phyloP scores from a whole-genome alignment of 2,797 vertebrate genomes.

The Forpus xanthops region DNA sequence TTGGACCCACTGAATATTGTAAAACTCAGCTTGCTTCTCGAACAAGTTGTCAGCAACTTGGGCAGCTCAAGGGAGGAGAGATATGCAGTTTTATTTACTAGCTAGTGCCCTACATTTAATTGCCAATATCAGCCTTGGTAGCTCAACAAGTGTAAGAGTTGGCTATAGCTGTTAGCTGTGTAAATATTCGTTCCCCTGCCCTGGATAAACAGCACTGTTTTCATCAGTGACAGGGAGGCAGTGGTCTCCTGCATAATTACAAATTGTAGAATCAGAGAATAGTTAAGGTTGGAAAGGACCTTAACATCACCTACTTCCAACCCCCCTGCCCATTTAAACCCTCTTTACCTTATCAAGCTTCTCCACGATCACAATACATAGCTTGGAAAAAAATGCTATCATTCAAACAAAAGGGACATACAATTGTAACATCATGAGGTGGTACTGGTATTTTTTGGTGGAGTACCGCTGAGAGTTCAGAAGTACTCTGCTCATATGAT shows the following conservation, averaged over 20 bases:
- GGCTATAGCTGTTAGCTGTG: not conserved
- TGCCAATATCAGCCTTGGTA: not conserved
- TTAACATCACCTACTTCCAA: not conserved
- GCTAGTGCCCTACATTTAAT: not conserved
- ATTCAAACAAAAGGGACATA: not conserved
- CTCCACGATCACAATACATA: not conserved
- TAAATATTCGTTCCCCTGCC: not conserved
- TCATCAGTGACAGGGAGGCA: not conserved
- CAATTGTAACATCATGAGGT: not conserved
- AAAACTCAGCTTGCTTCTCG: not conserved
- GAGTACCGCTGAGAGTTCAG: not conserved
- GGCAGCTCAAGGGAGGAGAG: not conserved
- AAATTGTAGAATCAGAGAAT: not conserved
- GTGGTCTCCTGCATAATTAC: not conserved
- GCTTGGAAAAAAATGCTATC: not conserved
- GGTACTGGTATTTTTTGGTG: not conserved
- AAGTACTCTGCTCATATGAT: not conserved
- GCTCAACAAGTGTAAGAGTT: not conserved
- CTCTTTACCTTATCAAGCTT: not conserved
- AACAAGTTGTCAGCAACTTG: not conserved
- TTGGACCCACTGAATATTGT: not conserved
- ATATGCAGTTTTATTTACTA: not conserved
- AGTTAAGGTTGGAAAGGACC: not conserved
- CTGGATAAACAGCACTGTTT: not conserved
- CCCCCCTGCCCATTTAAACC: not conserved